Base-by-base conservation (phyloP, 2,113 vertebrate species). In the Psittacula cyanocephala region DNA sequence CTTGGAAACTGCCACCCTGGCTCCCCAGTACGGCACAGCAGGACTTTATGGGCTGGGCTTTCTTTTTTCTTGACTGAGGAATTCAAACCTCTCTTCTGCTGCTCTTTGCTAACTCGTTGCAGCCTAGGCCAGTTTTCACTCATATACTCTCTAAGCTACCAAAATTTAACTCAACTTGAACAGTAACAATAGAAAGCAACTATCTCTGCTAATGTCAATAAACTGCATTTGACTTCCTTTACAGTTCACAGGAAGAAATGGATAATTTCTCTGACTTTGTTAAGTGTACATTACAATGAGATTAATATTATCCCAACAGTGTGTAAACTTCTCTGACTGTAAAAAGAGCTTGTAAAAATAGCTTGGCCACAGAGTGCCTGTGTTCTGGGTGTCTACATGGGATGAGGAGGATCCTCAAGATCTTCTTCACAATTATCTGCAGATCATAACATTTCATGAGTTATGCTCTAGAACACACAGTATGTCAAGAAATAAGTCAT, bases 1-100 rank as follows among this genome's bases (percentile, higher is more conserved):
- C 47, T 55, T 23, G 5, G 28, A 92, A 69, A 52, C 4, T 60
- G 44, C 27, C 9, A 43, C 3, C 5, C 19, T 74, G n/a, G 28
- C 43, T 72, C 3, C 1, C 11, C 11, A 23, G 0, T 1, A 0
- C 80, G 31, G 7, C 8, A 7, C 9, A 75, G 5, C 1, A 2
- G 25, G 12, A 29, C 28, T 15, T 71, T 19, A 6, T 67, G 27
- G 13, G 3, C 35, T 28, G 2, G 10, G 6, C 6, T 10, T 71
- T 4, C 1, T 3, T 28, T 86, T 91, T 72, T 69, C 19, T 69
- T 89, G 17, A 23, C 23, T 0, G 0, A 4, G 24, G 6, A 8
- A 41, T 44, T 89, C 8, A 81, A 68, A 67, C 11, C 3, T 9
- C 16, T 46, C 24, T 68, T 59, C 17, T 63, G 3, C n/a, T 63